phyloP scores from a whole-genome alignment of 2,888 invertebrate genomes.

The Drosophila kanekoi region DNA sequence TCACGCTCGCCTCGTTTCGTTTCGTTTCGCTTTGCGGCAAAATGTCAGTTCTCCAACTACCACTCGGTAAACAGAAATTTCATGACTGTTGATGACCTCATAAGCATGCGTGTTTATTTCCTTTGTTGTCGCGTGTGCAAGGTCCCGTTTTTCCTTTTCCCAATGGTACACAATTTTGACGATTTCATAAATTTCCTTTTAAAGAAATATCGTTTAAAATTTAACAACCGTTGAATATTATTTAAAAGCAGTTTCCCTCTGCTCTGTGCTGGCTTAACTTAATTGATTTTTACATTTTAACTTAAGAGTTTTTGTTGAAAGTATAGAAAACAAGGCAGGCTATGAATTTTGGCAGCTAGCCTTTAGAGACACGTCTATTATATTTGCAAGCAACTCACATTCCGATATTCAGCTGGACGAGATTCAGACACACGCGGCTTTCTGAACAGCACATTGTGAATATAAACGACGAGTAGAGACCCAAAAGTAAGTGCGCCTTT shows the following conservation, averaged over 20 bases:
- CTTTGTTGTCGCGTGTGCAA: conserved; percentile 49
- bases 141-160: conserved; percentile 4
- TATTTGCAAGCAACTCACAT: neutral
- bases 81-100: conserved; percentile 75
- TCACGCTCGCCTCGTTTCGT: conserved; percentile 27
- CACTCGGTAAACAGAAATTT: conserved; percentile 51
- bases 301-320: neutral
- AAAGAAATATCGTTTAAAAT: neutral
- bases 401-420: neutral
- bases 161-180: conserved; percentile 16
- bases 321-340: conserved; percentile 1
- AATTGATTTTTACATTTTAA: too few species aligned
- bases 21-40: conserved; percentile 43
- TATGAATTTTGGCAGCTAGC: neutral
- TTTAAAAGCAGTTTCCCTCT: too few species aligned
- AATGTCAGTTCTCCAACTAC: conserved; percentile 42
- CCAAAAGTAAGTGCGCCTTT: neutral
- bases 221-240: too few species aligned
- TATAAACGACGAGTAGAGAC: neutral
- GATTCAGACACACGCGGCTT: conserved; percentile 6
- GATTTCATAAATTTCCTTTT: conserved; percentile 15
- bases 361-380: neutral
- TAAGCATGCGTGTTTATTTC: conserved; percentile 75
- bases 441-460: neutral
- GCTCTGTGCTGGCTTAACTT: too few species aligned